Percentiles rank a stretch among this genome's conserved stretches.
Conservation (phyloP, 1,140 invertebrate species). For the Drosophila simulans region DNA sequence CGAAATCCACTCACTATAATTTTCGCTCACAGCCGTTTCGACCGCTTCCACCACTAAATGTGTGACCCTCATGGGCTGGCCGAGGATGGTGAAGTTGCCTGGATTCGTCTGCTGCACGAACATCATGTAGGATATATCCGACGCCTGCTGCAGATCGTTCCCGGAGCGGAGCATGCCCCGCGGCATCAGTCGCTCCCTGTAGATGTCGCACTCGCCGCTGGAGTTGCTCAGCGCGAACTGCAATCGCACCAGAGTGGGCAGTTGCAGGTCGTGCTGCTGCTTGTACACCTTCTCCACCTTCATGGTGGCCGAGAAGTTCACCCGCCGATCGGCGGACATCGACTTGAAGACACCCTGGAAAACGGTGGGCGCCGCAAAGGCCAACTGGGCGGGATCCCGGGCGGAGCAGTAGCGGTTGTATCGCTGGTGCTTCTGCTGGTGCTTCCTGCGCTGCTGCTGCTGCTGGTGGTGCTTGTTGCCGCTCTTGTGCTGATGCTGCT, state of each 20-base stretch:
- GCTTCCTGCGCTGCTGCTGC: conserved; percentile 50
- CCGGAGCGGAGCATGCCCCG: conserved; percentile 85
- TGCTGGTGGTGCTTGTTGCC: conserved; percentile 42
- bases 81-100: conserved; percentile 88
- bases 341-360: conserved; percentile 88
- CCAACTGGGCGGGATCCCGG: conserved; percentile 87
- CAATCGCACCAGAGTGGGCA: conserved; percentile 81
- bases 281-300: conserved; percentile 88
- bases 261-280: conserved; percentile 85
- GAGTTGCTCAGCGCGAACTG: conserved; percentile 75
- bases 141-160: conserved; percentile 87
- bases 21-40: conserved; percentile 85
- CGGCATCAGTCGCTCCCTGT: conserved; percentile 66
- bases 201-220: conserved; percentile 84
- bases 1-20: conserved; percentile 86
- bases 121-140: conserved; percentile 87
- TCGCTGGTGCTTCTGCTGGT: conserved; percentile 64
- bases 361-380: conserved; percentile 87
- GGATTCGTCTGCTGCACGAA: conserved; percentile 88
- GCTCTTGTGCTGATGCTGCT: conserved; percentile 10
- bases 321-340: conserved; percentile 86
- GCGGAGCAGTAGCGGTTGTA: conserved; percentile 86
- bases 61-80: conserved; percentile 87
- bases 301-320: conserved; percentile 88
- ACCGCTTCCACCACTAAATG: conserved; percentile 86